A percentile compares a stretch with the other conserved stretches of the same genome.
phyloP scores from a whole-genome alignment of 1,140 invertebrate species.

The Macrostomum lignano region DNA sequence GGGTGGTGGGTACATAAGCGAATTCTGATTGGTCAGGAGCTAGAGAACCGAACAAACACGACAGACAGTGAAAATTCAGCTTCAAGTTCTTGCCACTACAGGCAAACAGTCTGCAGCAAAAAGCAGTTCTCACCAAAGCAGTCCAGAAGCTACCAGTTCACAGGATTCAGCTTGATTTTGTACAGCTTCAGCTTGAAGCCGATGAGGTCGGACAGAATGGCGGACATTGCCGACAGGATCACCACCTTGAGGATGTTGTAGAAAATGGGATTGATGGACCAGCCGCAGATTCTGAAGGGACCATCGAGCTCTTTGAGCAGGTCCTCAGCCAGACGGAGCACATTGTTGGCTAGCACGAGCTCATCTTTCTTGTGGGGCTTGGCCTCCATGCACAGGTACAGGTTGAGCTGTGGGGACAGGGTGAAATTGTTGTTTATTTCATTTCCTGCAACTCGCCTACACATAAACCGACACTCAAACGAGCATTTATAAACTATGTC shows the following conservation, averaged over 20 bases:
- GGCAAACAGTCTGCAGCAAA: no score
- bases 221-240: conserved; percentile 66
- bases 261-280: conserved; percentile 72
- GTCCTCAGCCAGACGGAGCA: conserved; percentile 69
- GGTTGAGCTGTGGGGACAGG: conserved; percentile 46
- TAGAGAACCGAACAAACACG: no score
- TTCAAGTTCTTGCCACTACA: no score
- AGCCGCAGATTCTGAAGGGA: conserved; percentile 77
- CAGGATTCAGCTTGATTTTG: conserved; percentile 45
- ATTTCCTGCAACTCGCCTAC: no score
- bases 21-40: no score
- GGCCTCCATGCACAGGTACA: conserved; percentile 80
- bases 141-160: no score
- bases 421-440: no score
- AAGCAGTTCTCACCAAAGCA: no score
- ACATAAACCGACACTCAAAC: no score
- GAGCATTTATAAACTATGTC: no score
- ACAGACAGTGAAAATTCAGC: no score
- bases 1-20: no score
- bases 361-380: conserved; percentile 86
- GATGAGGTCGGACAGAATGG: conserved; percentile 66
- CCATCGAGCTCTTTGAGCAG: conserved; percentile 78
- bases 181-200: conserved; percentile 84
- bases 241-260: conserved; percentile 83
- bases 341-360: conserved; percentile 71